Base-by-base conservation (phyloP, 2,797 vertebrate genomes). In the Glossophaga mutica region DNA sequence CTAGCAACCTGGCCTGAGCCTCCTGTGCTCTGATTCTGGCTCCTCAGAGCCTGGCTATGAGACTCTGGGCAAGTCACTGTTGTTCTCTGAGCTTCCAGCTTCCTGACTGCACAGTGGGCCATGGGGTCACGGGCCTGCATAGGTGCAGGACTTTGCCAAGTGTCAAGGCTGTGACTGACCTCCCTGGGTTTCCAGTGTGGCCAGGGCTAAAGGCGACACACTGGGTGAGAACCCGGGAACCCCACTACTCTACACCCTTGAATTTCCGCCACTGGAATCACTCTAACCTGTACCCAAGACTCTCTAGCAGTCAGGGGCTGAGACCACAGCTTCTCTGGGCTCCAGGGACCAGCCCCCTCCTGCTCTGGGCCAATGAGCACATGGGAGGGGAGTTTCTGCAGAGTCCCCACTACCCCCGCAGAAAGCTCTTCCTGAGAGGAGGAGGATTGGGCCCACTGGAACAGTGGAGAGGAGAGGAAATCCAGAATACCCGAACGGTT, bases 401-500 rank as follows among this genome's bases (percentile, higher is more conserved):
- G 22, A 57, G 34, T 6, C 24, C 42, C 19, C 77, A 24, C 7
- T 32, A 0, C 6, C 0, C 1, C 48, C 3, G 34, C 29, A 34
- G 44, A 76, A 34, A 48, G 11, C 6, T 1, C 52, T 74, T 15
- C 22, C 0, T 2, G 78, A 55, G 73, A 59, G 14, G 0, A 70
- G 16, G 22, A 37, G 34, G 14, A 52, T 37, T 4, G 24, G 67
- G 57, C 19, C 59, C 71, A 21, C 16, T 2, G 15, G 32, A 26
- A 10, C 15, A 5, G 7, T 5, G 37, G 7, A 42, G 34, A 71
- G 50, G 55, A 57, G 39, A 44, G 50, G 39, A 48, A 68, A 48
- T 12, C 29, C 21, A 37, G 21, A 42, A 6, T 5, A 34, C 29
- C 44, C 0, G 1, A 48, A 22, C 5, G 6, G 15, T 5, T 12